Evolutionary conservation across 2,888 invertebrate genomes (phyloP).

Genomic region (Euclidia mi): DNA sequence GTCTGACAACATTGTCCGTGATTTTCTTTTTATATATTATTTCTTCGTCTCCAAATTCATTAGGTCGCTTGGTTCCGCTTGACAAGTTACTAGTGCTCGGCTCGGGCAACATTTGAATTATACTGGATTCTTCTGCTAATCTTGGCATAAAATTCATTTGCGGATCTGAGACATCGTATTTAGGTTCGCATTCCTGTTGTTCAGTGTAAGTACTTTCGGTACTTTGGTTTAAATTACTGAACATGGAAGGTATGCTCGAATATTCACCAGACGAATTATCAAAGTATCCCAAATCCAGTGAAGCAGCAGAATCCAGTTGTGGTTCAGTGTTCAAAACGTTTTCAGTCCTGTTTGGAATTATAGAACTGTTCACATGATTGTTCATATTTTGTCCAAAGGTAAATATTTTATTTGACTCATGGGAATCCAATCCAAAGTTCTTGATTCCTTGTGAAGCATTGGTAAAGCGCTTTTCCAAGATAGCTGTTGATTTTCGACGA

Average conservation of each 20-base stretch:
- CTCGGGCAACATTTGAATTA: slow-evolving; percentile 17
- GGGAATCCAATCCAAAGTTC: neutral
- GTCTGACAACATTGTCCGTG: slow-evolving; percentile 16
- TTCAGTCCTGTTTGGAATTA: neutral
- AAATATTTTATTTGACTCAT: slow-evolving; percentile 8
- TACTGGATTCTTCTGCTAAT: slow-evolving; percentile 6
- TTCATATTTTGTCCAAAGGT: slow-evolving; percentile 11
- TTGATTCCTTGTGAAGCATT: slow-evolving; percentile 2
- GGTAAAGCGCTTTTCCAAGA: neutral
- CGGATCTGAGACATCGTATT: neutral
- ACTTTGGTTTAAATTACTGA: slow-evolving; percentile 11
- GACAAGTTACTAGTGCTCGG: slow-evolving; percentile 14
- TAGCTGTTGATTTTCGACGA: neutral
- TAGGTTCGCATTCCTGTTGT: neutral
- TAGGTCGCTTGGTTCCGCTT: slow-evolving; percentile 56
- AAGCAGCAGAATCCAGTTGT: neutral
- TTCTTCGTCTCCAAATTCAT: slow-evolving; percentile 45
- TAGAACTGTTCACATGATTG: neutral
- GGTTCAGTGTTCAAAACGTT: neutral
- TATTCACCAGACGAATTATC: slow-evolving; percentile 19
- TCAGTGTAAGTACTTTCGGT: neutral
- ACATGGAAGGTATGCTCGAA: slow-evolving; percentile 16
- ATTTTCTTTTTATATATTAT: slow-evolving; percentile 56
- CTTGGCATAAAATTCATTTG: slow-evolving; percentile 1
- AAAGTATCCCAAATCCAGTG: slow-evolving; percentile 23